A percentile compares a stretch with the other conserved stretches of the same genome.
Evolutionary conservation across 2,797 vertebrate genomes (phyloP).

Genomic region (Rhynchotus rufescens): DNA sequence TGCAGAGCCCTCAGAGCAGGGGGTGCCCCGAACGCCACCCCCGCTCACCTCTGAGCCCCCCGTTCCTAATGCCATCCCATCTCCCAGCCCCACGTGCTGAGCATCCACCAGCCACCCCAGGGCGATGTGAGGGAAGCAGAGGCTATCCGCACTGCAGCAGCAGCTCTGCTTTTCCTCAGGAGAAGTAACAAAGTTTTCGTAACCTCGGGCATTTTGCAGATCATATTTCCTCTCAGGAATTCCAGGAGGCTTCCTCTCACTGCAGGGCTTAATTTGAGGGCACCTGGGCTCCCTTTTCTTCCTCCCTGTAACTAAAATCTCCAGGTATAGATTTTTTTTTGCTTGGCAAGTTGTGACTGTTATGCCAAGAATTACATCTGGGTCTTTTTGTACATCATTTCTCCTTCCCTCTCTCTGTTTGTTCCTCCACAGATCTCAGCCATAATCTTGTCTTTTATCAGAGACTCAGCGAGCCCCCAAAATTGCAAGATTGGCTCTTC

Average conservation of each 20-base stretch:
- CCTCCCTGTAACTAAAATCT: background rate
- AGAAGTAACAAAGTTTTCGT: background rate
- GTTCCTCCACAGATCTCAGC: conserved; percentile 5
- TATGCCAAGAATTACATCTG: background rate
- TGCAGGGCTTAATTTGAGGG: rapidly evolving
- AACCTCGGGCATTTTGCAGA: background rate
- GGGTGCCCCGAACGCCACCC: background rate
- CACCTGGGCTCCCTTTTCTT: background rate
- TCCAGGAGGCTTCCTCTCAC: background rate
- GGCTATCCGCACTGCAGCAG: background rate
- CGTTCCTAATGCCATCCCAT: rapidly evolving
- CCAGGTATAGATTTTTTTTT: background rate
- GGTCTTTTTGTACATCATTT: background rate
- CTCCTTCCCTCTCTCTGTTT: background rate
- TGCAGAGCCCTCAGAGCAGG: rapidly evolving
- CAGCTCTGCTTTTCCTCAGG: background rate
- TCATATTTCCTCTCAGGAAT: background rate
- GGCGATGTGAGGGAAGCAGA: background rate
- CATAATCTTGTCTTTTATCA: background rate
- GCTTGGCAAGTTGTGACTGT: background rate
- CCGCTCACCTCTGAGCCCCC: background rate
- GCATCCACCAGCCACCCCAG: background rate
- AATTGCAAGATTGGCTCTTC: conserved; percentile 35
- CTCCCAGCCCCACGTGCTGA: rapidly evolving
- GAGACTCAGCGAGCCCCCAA: conserved; percentile 20